Evolutionary conservation across 2,113 vertebrate species (phyloP).

Genomic region (Nannobrachium achirus): DNA sequence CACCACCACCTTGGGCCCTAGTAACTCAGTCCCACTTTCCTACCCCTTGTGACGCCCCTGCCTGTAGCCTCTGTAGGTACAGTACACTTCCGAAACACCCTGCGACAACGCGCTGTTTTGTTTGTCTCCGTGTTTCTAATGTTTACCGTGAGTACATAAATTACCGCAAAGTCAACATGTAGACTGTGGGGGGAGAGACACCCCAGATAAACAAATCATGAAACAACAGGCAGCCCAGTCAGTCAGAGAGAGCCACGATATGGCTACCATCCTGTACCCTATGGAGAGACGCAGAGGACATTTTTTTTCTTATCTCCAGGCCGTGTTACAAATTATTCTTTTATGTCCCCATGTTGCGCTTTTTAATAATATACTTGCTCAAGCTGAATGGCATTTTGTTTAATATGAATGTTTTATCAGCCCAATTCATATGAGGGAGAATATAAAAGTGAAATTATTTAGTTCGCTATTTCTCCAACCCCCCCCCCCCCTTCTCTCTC

Average conservation of each 20-base stretch:
- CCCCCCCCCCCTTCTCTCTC: background rate
- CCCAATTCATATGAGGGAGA: conserved; percentile 51
- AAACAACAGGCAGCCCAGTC: conserved; percentile 48
- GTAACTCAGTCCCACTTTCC: no score
- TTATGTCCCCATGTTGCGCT: conserved; percentile 55
- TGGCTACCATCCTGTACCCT: background rate
- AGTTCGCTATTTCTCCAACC: conserved; percentile 21
- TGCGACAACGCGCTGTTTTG: conserved; percentile 18
- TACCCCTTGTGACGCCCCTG: no score
- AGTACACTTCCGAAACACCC: conserved; percentile 53
- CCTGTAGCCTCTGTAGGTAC: no score
- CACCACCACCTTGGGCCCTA: no score
- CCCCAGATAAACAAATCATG: conserved; percentile 58
- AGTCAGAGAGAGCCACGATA: background rate
- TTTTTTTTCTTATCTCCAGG: conserved; percentile 48
- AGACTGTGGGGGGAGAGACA: conserved; percentile 38
- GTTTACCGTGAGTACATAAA: conserved; percentile 66
- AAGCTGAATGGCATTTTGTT: conserved; percentile 64
- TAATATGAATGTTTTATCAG: conserved; percentile 73
- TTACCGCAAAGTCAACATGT: conserved; percentile 69
- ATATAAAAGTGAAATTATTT: conserved; percentile 61
- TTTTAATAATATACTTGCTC: conserved; percentile 66
- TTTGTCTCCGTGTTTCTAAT: conserved; percentile 55
- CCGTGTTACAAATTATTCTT: conserved; percentile 60
- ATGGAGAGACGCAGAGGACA: conserved; percentile 19